Evolutionary conservation across 2,113 vertebrate species (phyloP).

Genomic region (Chrysochloris asiatica): DNA sequence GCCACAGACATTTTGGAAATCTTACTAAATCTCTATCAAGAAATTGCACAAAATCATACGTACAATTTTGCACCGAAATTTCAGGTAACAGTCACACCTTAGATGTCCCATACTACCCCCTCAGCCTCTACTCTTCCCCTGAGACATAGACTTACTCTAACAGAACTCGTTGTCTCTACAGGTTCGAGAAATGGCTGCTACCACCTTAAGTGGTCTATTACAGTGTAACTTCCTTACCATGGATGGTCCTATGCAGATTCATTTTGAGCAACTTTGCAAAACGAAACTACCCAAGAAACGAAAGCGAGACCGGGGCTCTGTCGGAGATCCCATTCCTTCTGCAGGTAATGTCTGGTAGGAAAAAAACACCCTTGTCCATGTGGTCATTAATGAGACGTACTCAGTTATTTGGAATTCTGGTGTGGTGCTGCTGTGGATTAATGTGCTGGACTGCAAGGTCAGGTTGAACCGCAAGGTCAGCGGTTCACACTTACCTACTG

Average conservation of each 20-base stretch:
- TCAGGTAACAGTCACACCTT: background rate
- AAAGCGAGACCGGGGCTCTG: slow-evolving; percentile 89
- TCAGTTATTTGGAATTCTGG: background rate
- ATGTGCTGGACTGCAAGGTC: background rate
- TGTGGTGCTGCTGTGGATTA: too few relatives aligned
- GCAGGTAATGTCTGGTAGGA: slow-evolving; percentile 86
- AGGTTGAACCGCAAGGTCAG: background rate
- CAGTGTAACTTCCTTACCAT: slow-evolving; percentile 97
- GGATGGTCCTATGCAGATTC: slow-evolving; percentile 93
- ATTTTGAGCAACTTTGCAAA: slow-evolving; percentile 97
- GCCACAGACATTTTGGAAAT: background rate
- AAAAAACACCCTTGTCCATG: background rate
- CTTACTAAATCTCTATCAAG: background rate
- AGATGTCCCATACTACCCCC: background rate
- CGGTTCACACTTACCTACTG: too few relatives aligned
- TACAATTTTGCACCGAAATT: background rate
- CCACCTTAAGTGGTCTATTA: slow-evolving; percentile 95
- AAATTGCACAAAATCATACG: background rate
- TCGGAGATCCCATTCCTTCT: slow-evolving; percentile 92
- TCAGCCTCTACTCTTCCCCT: background rate
- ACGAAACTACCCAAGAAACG: slow-evolving; percentile 94
- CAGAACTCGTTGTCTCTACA: slow-evolving; percentile 66
- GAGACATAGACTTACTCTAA: slow-evolving; percentile 14
- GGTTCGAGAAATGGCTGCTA: slow-evolving; percentile 98
- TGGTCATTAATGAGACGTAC: background rate